Percentiles rank a stretch among this genome's conserved stretches.
phyloP scores from a whole-genome alignment of 2,888 invertebrate species.

The Caenorhabditis sinica region DNA sequence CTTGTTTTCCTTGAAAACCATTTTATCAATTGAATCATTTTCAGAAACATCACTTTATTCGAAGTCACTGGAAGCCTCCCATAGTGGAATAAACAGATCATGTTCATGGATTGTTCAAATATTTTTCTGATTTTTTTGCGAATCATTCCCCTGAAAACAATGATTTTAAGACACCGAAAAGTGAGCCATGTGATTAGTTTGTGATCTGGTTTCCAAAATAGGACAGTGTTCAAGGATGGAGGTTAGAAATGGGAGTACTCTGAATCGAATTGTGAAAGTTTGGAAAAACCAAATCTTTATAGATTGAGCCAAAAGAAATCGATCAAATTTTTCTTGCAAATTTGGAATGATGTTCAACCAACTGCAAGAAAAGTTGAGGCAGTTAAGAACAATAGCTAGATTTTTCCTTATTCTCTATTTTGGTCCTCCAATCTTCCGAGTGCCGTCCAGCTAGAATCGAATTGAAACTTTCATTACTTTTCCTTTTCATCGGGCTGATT shows the following conservation, averaged over 20 bases:
- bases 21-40: conserved; percentile 2
- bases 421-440: no score
- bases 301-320: background rate
- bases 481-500: no score
- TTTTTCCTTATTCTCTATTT: no score
- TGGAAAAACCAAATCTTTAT: background rate
- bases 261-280: background rate
- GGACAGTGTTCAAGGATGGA: background rate
- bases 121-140: conserved; percentile 2
- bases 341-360: no score
- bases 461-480: no score
- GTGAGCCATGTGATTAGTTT: conserved; percentile 6
- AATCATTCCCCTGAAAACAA: conserved; percentile 14
- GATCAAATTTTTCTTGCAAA: no score
- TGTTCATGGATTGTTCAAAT: conserved; percentile 31
- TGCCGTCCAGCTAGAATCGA: no score
- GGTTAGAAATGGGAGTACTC: no score
- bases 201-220: conserved; percentile 1
- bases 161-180: conserved; percentile 27
- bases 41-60: conserved; percentile 16
- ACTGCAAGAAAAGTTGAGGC: no score
- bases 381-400: no score
- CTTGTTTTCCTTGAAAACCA: conserved; percentile 6
- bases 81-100: conserved; percentile 17
- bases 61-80: conserved; percentile 33